phyloP scores from a whole-genome alignment of 2,888 invertebrate species.

The Tigriopus californicus region DNA sequence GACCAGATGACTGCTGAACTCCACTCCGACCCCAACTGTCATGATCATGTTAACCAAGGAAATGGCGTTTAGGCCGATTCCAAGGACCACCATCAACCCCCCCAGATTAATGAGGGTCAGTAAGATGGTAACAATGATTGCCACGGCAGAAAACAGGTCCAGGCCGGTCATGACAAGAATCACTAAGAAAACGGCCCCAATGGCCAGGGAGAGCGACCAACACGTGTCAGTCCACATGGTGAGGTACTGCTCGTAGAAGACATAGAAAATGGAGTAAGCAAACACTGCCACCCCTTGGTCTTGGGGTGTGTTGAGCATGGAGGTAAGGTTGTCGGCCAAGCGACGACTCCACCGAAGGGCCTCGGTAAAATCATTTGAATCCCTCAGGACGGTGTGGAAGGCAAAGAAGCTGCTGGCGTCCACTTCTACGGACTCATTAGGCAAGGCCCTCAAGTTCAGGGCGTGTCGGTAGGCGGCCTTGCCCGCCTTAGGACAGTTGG shows the following conservation, averaged over 20 bases:
- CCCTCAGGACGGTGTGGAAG: conserved; percentile 61
- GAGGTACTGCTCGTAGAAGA: conserved; percentile 86
- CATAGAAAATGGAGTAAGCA: conserved; percentile 59
- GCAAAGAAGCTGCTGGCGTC: conserved; percentile 69
- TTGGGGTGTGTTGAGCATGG: conserved; percentile 22
- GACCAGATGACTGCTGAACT: conserved; percentile 93
- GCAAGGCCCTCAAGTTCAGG: conserved; percentile 13
- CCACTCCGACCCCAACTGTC: conserved; percentile 92
- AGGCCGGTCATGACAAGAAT: conserved; percentile 79
- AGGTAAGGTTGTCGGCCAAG: conserved; percentile 53
- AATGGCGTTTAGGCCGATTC: conserved; percentile 76
- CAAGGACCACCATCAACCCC: conserved; percentile 82
- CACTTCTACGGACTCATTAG: conserved; percentile 34
- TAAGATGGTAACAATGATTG: conserved; percentile 49
- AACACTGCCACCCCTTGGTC: conserved; percentile 17
- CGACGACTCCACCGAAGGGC: conserved; percentile 55
- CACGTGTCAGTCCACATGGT: conserved; percentile 66
- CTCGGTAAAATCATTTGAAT: conserved; percentile 59
- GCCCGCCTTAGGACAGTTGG: conserved; percentile 55
- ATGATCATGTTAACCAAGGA: conserved; percentile 87
- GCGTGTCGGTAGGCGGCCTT: conserved; percentile 62
- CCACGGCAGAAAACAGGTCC: conserved; percentile 53
- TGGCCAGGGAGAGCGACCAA: conserved; percentile 67
- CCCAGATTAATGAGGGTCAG: conserved; percentile 64
- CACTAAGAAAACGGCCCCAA: conserved; percentile 75